Conservation (phyloP, 1,140 invertebrate species). For the Drosophila arawakana region DNA sequence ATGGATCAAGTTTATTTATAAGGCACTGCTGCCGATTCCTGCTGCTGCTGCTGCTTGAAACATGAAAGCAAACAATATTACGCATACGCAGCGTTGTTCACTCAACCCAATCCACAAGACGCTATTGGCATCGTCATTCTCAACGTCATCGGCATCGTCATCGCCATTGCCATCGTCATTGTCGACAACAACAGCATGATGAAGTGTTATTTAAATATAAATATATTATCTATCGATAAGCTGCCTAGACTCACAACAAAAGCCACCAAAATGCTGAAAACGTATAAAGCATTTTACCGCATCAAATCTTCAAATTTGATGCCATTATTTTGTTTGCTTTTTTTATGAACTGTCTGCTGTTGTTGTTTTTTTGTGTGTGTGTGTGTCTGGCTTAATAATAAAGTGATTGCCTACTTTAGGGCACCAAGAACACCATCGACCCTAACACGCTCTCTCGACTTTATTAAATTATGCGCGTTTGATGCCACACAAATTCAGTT, state of each 20-base stretch:
- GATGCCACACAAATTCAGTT: constrained; percentile 55
- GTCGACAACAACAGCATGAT: constrained; percentile 57
- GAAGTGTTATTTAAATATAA: constrained; percentile 82
- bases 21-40: constrained; percentile 20
- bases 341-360: constrained; percentile 49
- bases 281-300: constrained; percentile 71
- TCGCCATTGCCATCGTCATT: not conserved
- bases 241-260: constrained; percentile 46
- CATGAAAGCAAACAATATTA: constrained; percentile 79
- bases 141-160: constrained; percentile 14
- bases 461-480: constrained; percentile 60
- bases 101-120: constrained; percentile 1
- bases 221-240: constrained; percentile 81
- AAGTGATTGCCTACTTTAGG: constrained; percentile 58
- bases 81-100: constrained; percentile 69
- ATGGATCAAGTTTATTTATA: constrained; percentile 82
- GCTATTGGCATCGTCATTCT: not conserved
- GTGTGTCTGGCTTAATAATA: constrained; percentile 49
- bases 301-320: constrained; percentile 78
- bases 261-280: constrained; percentile 30
- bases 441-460: constrained; percentile 24
- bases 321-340: constrained; percentile 62
- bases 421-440: constrained; percentile 15
- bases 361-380: too few relatives aligned
- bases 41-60: constrained; percentile 21